A percentile compares a stretch with the other conserved stretches of the same genome.
These are phyloP conservation scores for Drosophila percnosoma DNA, from an alignment of 2,888 invertebrate genomes.

Conservation along the genomic window DNA sequence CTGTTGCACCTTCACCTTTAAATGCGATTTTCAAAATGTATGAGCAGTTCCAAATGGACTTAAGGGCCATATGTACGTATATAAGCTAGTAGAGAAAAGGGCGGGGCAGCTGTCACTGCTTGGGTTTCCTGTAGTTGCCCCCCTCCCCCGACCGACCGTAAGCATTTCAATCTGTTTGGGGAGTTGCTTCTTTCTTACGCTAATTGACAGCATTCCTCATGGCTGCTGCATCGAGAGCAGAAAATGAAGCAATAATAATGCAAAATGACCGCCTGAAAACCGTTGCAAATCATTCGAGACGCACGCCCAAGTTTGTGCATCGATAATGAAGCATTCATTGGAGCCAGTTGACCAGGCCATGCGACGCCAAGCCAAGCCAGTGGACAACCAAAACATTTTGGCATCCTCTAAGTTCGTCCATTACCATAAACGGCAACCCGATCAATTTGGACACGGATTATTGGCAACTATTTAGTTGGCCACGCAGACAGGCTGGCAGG, in stretches of 20 bases:
- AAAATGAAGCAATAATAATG: constrained; percentile 76
- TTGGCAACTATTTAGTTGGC: constrained; percentile 74
- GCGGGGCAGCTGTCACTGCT: constrained; percentile 48
- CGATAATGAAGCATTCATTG: constrained; percentile 61
- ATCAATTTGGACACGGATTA: constrained; percentile 82
- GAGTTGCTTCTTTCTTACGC: constrained; percentile 53
- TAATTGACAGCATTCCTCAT: constrained; percentile 56
- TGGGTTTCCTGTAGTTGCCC: constrained; percentile 47
- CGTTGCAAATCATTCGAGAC: constrained; percentile 66
- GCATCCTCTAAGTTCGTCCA: constrained; percentile 80
- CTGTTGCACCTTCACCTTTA: constrained; percentile 78
- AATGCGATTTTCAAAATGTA: constrained; percentile 79
- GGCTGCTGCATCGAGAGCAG: constrained; percentile 29
- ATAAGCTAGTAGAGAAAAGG: constrained; percentile 8
- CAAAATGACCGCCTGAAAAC: constrained; percentile 61
- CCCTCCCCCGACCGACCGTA: neutral
- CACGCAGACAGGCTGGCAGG: constrained; percentile 17
- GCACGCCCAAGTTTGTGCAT: constrained; percentile 75
- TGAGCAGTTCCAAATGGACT: constrained; percentile 76
- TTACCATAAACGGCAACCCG: constrained; percentile 82
- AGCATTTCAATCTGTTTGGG: constrained; percentile 30
- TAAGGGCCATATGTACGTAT: constrained; percentile 31
- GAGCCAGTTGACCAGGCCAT: constrained; percentile 9
- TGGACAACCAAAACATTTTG: constrained; percentile 62
- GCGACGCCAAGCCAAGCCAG: constrained; percentile 7